A percentile compares a stretch with the other conserved stretches of the same genome.
Evolutionary conservation across 2,113 vertebrate species (phyloP).

Genomic region (Scopus umbretta): DNA sequence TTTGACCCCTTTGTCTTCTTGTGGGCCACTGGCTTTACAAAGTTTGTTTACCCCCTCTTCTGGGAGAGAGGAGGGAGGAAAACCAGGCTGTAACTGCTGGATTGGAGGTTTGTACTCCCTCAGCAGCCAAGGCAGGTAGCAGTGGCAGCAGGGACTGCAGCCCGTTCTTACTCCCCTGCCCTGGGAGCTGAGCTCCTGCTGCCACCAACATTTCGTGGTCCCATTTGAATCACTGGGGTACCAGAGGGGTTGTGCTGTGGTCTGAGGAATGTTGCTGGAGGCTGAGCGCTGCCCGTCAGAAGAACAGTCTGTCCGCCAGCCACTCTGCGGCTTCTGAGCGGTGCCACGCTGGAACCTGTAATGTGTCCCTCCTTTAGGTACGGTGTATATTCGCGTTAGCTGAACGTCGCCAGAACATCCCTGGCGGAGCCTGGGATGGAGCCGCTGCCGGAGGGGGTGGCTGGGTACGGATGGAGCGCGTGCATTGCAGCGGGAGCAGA

Average conservation of each 20-base stretch:
- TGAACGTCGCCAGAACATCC: background rate
- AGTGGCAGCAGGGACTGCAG: background rate
- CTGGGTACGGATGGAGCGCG: background rate
- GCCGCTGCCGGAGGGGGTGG: background rate
- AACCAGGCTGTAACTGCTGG: background rate
- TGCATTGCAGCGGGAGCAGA: background rate
- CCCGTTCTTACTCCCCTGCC: background rate
- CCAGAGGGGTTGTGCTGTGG: background rate
- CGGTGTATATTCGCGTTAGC: rapidly evolving
- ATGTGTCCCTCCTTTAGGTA: background rate
- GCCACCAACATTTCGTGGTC: background rate
- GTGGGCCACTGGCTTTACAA: background rate
- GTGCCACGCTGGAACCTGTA: background rate
- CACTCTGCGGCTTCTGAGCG: background rate
- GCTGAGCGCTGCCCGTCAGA: background rate
- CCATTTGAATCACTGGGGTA: background rate
- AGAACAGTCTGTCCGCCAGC: background rate
- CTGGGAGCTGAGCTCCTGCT: background rate
- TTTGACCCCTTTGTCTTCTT: background rate
- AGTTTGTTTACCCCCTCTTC: background rate
- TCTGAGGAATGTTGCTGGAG: background rate
- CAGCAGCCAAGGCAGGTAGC: background rate
- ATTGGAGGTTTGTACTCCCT: rapidly evolving
- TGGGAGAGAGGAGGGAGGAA: background rate
- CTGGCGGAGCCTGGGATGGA: background rate